A percentile compares a stretch with the other conserved stretches of the same genome.
Evolutionary conservation across 1,140 invertebrate genomes (phyloP).

Genomic region (Varroa destructor): DNA sequence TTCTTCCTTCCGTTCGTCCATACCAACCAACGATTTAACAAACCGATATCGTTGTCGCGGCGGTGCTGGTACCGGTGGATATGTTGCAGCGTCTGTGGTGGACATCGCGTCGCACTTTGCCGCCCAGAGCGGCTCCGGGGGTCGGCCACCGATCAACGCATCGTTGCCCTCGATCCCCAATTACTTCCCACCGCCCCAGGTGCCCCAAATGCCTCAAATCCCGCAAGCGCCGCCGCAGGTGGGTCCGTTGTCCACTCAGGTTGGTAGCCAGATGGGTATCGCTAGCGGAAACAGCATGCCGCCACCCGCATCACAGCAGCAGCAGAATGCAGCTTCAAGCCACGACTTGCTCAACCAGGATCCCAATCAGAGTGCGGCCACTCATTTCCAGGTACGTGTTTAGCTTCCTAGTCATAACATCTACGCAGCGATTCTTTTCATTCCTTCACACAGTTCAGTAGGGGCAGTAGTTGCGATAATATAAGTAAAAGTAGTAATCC

Average conservation of each 20-base stretch:
- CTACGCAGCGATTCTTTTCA: not conserved
- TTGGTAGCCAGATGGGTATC: no score
- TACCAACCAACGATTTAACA: no score
- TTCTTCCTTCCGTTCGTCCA: no score
- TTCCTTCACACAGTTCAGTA: not conserved
- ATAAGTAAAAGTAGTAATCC: no score
- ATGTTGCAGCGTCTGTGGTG: constrained; percentile 27
- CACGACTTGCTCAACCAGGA: constrained; percentile 26
- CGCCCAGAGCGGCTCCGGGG: not conserved
- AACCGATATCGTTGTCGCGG: no score
- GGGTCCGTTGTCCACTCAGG: no score
- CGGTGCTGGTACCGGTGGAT: not conserved
- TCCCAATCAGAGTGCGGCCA: constrained; percentile 12
- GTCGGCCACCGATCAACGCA: constrained; percentile 21
- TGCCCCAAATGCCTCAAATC: no score
- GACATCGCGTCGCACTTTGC: constrained; percentile 27
- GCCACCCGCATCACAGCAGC: constrained; percentile 22
- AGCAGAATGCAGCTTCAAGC: constrained; percentile 10
- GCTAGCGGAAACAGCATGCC: no score
- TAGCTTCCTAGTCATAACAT: not conserved
- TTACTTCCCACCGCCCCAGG: constrained; percentile 21
- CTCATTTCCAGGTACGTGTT: constrained; percentile 12
- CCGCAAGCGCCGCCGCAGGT: no score
- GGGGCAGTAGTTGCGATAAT: no score
- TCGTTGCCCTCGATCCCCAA: constrained; percentile 25